Evolutionary conservation across 2,888 invertebrate genomes (phyloP), one percentile per base, ranked within the genome.

Genomic region (Cephalotes varians): DNA sequence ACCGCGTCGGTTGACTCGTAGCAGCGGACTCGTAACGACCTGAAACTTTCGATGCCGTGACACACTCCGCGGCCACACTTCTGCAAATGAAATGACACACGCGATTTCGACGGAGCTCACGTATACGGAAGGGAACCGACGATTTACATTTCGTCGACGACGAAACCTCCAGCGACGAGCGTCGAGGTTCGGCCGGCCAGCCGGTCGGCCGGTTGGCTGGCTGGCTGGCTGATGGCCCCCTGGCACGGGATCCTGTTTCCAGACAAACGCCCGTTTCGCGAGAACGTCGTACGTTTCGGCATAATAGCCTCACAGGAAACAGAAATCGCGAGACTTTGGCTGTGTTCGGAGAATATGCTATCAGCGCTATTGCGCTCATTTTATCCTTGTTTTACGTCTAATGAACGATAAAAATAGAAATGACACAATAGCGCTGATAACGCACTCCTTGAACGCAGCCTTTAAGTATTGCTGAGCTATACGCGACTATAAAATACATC

Each of bases 171-270:
- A 83, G 81, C 37, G 34, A 62, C 87, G 84, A 85, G 82, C 83
- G 83, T 80, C 84, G 84, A 83, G 76, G 80, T 87, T 76, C 56
- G 79, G 73, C 62, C 51, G 84, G 83, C 74, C 81, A 79, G 81
- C 81, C 69, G 76, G 71, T 28, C 34, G 12, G 12, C 21, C 72
- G 67, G 72, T 54, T 81, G 83, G 60, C 74, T 76, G 83, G 82
- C 87, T 93, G 93, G 62, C 74, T 76, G 83, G 82, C 87, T 93
- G 93, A 94, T 94, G 91, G 93, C 91, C 91, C 84, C 87, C 91
- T 92, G 92, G 87, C 94, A 94, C 93, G 94, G 92, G 92, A 93
- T 92, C 91, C 88, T 90, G 88, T 90, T 92, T 93, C 91, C 90
- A 80, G 90, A 90, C 89, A 91, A 91, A 88, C n/a, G 88, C 79